These are phyloP conservation scores for Coptotermes formosanus DNA, from an alignment of 1,140 invertebrate genomes.

Conservation along the genomic window DNA sequence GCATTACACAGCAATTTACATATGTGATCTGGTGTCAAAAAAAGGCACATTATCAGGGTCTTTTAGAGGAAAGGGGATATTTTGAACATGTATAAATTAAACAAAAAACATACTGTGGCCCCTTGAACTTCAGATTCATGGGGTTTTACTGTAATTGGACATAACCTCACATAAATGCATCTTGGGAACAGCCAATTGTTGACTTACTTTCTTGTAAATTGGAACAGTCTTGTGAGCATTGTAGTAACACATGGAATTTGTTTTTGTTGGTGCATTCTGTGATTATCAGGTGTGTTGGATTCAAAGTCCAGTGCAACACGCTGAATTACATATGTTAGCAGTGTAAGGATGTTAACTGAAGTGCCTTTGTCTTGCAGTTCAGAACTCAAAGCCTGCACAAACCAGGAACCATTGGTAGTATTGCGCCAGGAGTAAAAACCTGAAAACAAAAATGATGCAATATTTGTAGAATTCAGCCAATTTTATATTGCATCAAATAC, in stretches of 20 bases:
- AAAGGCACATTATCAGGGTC: too few relatives aligned
- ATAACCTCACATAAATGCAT: not conserved
- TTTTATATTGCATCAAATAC: too few relatives aligned
- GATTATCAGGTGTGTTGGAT: constrained; percentile 81
- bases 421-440: constrained; percentile 95
- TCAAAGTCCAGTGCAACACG: constrained; percentile 86
- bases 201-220: constrained; percentile 58
- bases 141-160: too few relatives aligned
- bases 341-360: constrained; percentile 76
- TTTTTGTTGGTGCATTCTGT: constrained; percentile 87
- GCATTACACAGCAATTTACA: too few relatives aligned
- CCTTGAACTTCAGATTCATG: too few relatives aligned
- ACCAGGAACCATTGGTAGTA: constrained; percentile 90
- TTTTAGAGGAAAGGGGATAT: too few relatives aligned
- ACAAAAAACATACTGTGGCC: too few relatives aligned
- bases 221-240: constrained; percentile 83
- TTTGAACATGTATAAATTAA: too few relatives aligned
- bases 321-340: constrained; percentile 86
- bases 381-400: constrained; percentile 86
- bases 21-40: too few relatives aligned
- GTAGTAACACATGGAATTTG: constrained; percentile 93
- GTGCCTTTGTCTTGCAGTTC: constrained; percentile 72
- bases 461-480: too few relatives aligned
- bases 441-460: constrained; percentile 43
- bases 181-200: not conserved